Evolutionary conservation across 1,140 invertebrate species (phyloP).

Genomic region (Frieseomelitta varia): DNA sequence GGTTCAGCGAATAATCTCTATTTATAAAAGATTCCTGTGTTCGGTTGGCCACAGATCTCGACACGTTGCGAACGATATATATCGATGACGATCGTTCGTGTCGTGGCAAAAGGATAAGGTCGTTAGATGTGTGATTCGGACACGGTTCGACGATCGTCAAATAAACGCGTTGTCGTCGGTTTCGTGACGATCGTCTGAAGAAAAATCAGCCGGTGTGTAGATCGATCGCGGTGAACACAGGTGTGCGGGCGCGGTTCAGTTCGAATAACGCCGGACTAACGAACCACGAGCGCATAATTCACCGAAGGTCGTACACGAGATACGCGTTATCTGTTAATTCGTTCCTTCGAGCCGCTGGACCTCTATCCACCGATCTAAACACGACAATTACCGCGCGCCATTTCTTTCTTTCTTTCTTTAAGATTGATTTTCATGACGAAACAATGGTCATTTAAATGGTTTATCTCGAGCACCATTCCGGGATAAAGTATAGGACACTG

Average conservation of each 20-base stretch:
- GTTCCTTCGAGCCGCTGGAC: not conserved
- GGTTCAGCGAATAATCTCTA: no score
- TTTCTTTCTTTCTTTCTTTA: not conserved
- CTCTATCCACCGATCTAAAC: conserved; percentile 34
- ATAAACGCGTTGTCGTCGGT: conserved; percentile 15
- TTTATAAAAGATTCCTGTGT: no score
- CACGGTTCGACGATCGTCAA: conserved; percentile 32
- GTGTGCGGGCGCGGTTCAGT: not conserved
- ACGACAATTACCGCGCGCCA: conserved; percentile 30
- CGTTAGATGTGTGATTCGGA: conserved; percentile 49
- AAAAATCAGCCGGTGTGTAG: not conserved
- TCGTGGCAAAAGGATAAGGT: conserved; percentile 59
- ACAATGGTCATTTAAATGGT: conserved; percentile 15
- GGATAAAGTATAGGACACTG: no score
- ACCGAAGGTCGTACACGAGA: conserved; percentile 11
- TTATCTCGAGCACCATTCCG: not conserved
- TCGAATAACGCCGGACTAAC: conserved; percentile 27
- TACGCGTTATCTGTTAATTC: conserved; percentile 8
- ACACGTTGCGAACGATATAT: not conserved
- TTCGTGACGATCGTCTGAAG: not conserved
- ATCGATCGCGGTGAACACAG: conserved; percentile 22
- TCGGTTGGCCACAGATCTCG: conserved; percentile 14
- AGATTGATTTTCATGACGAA: not conserved
- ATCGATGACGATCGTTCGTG: not conserved
- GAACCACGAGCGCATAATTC: conserved; percentile 7